Base-by-base conservation (phyloP, 2,113 vertebrate genomes). In the Albula goreensis region DNA sequence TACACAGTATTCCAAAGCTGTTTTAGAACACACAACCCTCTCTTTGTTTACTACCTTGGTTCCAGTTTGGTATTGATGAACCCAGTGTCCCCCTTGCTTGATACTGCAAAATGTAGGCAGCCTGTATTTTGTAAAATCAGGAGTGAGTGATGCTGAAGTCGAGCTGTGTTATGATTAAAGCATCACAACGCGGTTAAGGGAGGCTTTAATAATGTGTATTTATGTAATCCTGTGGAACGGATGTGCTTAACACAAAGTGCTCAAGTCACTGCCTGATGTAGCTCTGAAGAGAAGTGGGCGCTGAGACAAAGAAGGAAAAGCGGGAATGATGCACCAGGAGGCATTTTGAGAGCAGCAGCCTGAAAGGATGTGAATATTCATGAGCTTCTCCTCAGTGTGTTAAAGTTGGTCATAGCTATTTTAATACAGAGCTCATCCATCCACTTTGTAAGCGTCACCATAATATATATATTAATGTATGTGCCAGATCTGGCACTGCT, bases 211-310 rank as follows among this genome's bases (percentile, higher is more conserved):
- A 31, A 31, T 31, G 70, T 74, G 70, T 74, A 74, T 74, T 74
- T 74, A 74, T 74, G 70, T 31, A 74, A 74, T 74, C 70, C 70
- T n/a, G 70, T 74, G 70, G 70, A 74, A 74, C 70, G 10, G 70
- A 74, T 74, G 70, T 74, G 70, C 70, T 31, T 31, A 6, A 74
- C n/a, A 74, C 70, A 31, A 5, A 74, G 70, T 10, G 63, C 22
- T 70, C 19, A 22, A 70, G 63, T 70, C 53, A 56, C 53, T 56
- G 53, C 63, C 63, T 70, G 63, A 70, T 70, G 70, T 7, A 9
- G 70, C 70, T 74, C 70, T 31, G 70, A 31, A 31, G 70, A 11
- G 70, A 74, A 25, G 53, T 56, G 53, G 53, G 53, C 53, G 53
- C 53, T 1, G 7, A 56, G 53, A 56, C 53, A 56, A 56, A 56